Evolutionary conservation across 2,888 invertebrate genomes (phyloP), one percentile per base, ranked within the genome.

Genomic region (Bombylius discolor): DNA sequence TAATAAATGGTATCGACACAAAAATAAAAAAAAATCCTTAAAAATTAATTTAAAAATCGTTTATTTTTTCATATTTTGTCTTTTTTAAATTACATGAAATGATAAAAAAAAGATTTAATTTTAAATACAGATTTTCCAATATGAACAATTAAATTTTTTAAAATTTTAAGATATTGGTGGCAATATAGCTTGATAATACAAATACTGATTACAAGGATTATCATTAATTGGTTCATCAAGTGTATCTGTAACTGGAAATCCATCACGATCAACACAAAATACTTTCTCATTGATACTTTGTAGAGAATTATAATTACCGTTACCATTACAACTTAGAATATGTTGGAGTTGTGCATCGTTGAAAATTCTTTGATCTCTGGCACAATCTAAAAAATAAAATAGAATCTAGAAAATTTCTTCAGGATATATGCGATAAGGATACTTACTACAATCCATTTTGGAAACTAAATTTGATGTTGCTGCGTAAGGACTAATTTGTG

Each of bases 191-290:
- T 64, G 62, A 39, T 62, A 61, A 53, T 64, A 64, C 13, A 62
- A 52, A 50, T 55, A 61, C 31, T 58, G 50, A 39, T 58, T 53
- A 46, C 63, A 64, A 31, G 60, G 52, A 23, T 56, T 60, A n/a
- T 55, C 59, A 11, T 1, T 11, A 42, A 5, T 42, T n/a, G 23
- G 23, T 13, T 44, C 42, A 55, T 60, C 55, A 14, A 46, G 49
- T 36, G 59, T 45, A n/a, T 61, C 61, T 53, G 66, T 70, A 14
- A 72, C 74, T 4, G 70, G 66, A 65, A 78, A 82, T 3, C 83
- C 83, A 68, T 83, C 81, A 4, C 67, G 65, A 67, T 83, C 83
- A 6, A 83, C 79, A 64, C 83, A 83, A 70, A 79, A 81, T 63
- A 68, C 74, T 55, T 75, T 75, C 23, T 77, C 78, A 44, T 76